Percentiles rank a stretch among this genome's conserved stretches.
Conservation (phyloP, 1,140 invertebrate species). For the Tenebrio molitor region DNA sequence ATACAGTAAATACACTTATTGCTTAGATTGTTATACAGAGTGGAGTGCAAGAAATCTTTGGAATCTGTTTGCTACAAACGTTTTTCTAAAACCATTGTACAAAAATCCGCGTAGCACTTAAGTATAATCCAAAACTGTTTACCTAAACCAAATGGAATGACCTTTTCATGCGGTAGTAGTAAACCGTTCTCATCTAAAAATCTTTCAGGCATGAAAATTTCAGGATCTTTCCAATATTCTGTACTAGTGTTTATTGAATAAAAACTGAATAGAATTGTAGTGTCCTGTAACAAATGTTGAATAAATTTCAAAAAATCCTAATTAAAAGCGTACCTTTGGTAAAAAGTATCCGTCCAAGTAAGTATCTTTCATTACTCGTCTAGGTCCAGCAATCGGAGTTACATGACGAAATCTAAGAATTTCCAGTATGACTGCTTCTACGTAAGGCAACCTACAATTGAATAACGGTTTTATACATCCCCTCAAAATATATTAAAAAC, state of each 20-base stretch:
- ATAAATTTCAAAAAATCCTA: not conserved
- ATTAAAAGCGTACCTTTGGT: constrained; percentile 69
- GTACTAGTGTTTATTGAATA: constrained; percentile 78
- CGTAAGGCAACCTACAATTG: constrained; percentile 71
- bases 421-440: constrained; percentile 74
- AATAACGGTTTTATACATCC: no score
- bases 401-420: constrained; percentile 69
- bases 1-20: not conserved
- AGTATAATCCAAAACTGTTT: constrained; percentile 51
- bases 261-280: constrained; percentile 76
- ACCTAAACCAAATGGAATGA: constrained; percentile 82
- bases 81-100: no score
- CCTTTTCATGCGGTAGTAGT: constrained; percentile 69
- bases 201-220: constrained; percentile 78
- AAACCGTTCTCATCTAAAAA: constrained; percentile 76
- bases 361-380: constrained; percentile 71
- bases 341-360: constrained; percentile 73
- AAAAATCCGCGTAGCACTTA: no score
- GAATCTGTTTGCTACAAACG: no score
- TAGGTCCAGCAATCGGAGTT: constrained; percentile 74
- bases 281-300: constrained; percentile 65
- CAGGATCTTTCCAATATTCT: constrained; percentile 76
- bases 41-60: no score
- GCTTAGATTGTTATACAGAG: no score
- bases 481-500: no score